These are phyloP conservation scores for Mamestra configurata DNA, from an alignment of 1,140 invertebrate genomes.

Conservation along the genomic window DNA sequence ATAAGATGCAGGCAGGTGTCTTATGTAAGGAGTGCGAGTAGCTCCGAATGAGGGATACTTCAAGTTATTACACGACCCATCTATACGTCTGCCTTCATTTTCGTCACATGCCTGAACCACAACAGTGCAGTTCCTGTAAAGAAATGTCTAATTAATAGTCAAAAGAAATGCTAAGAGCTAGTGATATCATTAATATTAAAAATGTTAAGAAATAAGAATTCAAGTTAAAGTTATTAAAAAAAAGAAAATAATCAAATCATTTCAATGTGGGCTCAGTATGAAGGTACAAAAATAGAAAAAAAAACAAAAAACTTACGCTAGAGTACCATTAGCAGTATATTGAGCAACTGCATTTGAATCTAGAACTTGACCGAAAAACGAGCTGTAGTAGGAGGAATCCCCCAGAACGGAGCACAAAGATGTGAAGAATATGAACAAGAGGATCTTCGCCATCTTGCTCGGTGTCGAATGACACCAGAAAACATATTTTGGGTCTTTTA, in stretches of 20 bases:
- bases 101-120: background rate
- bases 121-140: background rate
- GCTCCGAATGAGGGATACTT: background rate
- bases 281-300: background rate
- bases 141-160: no score
- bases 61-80: conserved; percentile 15
- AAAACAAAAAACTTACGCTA: conserved; percentile 6
- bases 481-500: background rate
- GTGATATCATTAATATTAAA: no score
- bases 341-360: background rate
- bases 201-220: no score
- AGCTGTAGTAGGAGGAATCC: conserved; percentile 4
- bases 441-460: conserved; percentile 17
- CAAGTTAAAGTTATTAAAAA: no score
- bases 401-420: background rate
- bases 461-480: background rate
- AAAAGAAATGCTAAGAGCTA: no score
- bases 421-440: background rate
- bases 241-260: no score
- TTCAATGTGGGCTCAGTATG: no score
- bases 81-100: background rate
- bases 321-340: background rate
- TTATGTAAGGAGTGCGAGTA: background rate
- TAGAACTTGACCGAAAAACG: background rate
- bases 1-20: background rate